Evolutionary conservation across 2,113 vertebrate species (phyloP).

Genomic region (Epinephelus cyanopodus): DNA sequence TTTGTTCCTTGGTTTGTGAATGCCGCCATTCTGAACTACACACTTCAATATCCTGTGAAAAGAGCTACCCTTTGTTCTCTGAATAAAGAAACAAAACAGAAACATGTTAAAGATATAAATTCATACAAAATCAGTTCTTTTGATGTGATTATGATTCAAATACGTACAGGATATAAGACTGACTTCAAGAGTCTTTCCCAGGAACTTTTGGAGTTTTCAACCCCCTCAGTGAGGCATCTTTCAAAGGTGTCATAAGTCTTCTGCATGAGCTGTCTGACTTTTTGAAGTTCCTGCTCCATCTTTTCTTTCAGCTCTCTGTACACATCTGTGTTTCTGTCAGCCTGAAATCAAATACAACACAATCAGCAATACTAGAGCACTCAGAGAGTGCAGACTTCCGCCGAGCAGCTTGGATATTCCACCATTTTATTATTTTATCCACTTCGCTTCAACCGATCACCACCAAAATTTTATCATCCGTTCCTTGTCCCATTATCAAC

Average conservation of each 20-base stretch:
- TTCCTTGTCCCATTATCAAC: too few species aligned
- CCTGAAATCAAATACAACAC: constrained; percentile 22
- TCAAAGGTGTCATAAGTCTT: background rate
- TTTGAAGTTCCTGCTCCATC: accelerated
- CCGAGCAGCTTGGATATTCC: too few species aligned
- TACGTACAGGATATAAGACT: constrained; percentile 21
- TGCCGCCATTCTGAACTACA: constrained; percentile 23
- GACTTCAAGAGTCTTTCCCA: background rate
- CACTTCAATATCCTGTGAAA: constrained; percentile 14
- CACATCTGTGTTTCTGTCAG: background rate
- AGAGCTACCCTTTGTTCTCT: accelerated
- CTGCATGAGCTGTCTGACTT: background rate
- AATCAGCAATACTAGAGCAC: background rate
- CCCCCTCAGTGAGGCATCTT: constrained; percentile 35
- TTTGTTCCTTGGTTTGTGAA: background rate
- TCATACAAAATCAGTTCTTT: background rate
- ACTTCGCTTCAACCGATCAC: too few species aligned
- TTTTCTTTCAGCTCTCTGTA: constrained; percentile 1
- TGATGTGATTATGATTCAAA: background rate
- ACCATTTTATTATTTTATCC: too few species aligned
- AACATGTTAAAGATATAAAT: background rate
- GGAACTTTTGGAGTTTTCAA: constrained; percentile 21
- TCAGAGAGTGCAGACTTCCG: too few species aligned
- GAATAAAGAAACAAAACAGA: background rate
- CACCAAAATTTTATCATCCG: too few species aligned